These are phyloP conservation scores for Enteromius afrohamiltoni DNA, from an alignment of 2,797 vertebrate genomes.

Conservation along the genomic window DNA sequence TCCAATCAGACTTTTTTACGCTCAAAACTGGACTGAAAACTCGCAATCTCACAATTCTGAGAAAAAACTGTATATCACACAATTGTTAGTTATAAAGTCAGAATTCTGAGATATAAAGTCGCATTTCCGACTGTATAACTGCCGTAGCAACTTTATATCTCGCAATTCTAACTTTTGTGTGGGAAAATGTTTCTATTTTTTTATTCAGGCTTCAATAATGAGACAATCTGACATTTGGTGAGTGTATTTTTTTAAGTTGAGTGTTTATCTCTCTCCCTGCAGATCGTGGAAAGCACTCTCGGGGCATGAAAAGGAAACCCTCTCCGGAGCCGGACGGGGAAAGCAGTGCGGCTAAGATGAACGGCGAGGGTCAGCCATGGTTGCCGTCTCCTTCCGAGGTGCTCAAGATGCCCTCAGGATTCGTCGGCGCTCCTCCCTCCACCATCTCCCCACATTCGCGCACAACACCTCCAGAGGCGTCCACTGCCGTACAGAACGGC, in stretches of 20 bases:
- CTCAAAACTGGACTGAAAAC: too few relatives aligned
- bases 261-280: slow-evolving; percentile 45
- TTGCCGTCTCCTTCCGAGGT: slow-evolving; percentile 83
- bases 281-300: slow-evolving; percentile 76
- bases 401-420: slow-evolving; percentile 84
- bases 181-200: too few relatives aligned
- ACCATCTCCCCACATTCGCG: slow-evolving; percentile 88
- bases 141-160: too few relatives aligned
- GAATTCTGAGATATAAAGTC: too few relatives aligned
- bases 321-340: slow-evolving; percentile 91
- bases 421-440: slow-evolving; percentile 81
- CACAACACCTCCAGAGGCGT: slow-evolving; percentile 85
- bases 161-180: too few relatives aligned
- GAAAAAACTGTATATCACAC: too few relatives aligned
- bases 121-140: too few relatives aligned
- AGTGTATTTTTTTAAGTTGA: not conserved
- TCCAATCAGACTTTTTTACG: too few relatives aligned
- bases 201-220: too few relatives aligned
- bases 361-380: slow-evolving; percentile 87
- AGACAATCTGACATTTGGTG: too few relatives aligned
- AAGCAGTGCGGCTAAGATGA: slow-evolving; percentile 82
- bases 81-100: too few relatives aligned
- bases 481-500: slow-evolving; percentile 81
- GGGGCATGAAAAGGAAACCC: slow-evolving; percentile 85
- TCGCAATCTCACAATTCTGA: too few relatives aligned